A percentile compares a stretch with the other conserved stretches of the same genome.
These are phyloP conservation scores for Dorcus parallelipipedus DNA, from an alignment of 2,888 invertebrate genomes.

Conservation along the genomic window DNA sequence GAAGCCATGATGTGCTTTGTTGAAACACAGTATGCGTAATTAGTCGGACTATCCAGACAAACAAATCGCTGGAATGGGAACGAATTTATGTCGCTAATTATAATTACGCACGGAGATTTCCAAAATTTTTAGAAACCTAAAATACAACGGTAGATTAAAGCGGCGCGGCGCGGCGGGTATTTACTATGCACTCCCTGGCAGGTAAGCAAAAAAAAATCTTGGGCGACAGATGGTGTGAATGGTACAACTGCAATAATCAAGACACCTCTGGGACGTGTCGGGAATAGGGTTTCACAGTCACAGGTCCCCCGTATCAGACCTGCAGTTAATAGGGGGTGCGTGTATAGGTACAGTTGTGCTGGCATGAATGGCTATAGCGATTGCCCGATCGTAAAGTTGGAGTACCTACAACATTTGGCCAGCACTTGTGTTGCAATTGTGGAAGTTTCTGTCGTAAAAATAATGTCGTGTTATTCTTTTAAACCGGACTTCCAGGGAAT, in stretches of 20 bases:
- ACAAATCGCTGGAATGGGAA: too few species aligned
- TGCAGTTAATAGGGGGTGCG: constrained; percentile 4
- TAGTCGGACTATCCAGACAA: too few species aligned
- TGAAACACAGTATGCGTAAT: too few species aligned
- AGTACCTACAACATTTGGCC: constrained; percentile 26
- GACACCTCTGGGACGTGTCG: constrained; percentile 45
- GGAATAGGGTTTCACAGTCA: constrained; percentile 34
- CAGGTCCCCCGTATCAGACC: constrained; percentile 12
- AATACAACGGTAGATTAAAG: too few species aligned
- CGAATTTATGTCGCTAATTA: too few species aligned
- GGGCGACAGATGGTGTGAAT: constrained; percentile 47
- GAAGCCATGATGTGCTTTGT: too few species aligned
- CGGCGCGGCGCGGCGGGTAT: too few species aligned
- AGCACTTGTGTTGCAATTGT: constrained; percentile 20
- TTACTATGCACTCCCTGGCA: constrained; percentile 11
- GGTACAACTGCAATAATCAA: constrained; percentile 41
- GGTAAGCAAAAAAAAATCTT: constrained; percentile 33
- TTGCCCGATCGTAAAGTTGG: constrained; percentile 22
- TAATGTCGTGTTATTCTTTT: not conserved
- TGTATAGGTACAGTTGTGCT: constrained; percentile 13
- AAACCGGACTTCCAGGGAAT: not conserved
- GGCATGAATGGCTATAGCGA: constrained; percentile 22
- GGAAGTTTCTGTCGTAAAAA: constrained; percentile 2
- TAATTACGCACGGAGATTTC: too few species aligned
- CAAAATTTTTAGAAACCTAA: too few species aligned